These are phyloP conservation scores for Plumapathes pennacea DNA, from an alignment of 92 coral and sea anemone species.

Conservation along the genomic window DNA sequence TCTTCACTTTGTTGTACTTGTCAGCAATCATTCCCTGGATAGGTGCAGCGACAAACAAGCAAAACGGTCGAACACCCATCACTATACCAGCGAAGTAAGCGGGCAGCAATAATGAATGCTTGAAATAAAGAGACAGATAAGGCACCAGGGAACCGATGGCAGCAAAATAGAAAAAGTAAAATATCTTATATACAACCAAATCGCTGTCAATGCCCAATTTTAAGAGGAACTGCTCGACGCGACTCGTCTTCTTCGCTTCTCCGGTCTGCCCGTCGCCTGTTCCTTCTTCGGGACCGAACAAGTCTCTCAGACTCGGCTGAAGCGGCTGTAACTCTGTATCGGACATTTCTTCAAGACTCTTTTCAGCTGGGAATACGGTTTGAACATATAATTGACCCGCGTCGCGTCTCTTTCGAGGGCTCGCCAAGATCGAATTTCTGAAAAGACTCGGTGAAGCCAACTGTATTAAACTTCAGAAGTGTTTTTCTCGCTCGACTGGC, in stretches of 20 bases:
- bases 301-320: conserved; percentile 32
- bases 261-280: conserved; percentile 1
- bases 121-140: conserved; percentile 83
- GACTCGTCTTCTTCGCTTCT: conserved; percentile 1
- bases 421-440: too few species aligned
- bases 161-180: conserved; percentile 89
- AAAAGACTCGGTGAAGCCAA: too few species aligned
- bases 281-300: conserved; percentile 69
- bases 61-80: conserved; percentile 76
- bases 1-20: conserved; percentile 80
- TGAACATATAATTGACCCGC: too few species aligned
- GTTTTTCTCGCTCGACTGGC: too few species aligned
- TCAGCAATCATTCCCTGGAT: conserved; percentile 88
- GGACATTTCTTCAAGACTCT: too few species aligned
- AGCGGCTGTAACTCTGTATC: too few species aligned
- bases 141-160: conserved; percentile 86
- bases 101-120: conserved; percentile 84
- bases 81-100: conserved; percentile 82
- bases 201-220: conserved; percentile 41
- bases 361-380: too few species aligned
- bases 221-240: conserved; percentile 47
- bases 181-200: conserved; percentile 67
- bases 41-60: conserved; percentile 81
- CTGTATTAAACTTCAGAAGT: too few species aligned
- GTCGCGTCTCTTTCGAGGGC: too few species aligned